These are phyloP conservation scores for Nyctibius grandis DNA, from an alignment of 2,797 vertebrate species.

Conservation along the genomic window DNA sequence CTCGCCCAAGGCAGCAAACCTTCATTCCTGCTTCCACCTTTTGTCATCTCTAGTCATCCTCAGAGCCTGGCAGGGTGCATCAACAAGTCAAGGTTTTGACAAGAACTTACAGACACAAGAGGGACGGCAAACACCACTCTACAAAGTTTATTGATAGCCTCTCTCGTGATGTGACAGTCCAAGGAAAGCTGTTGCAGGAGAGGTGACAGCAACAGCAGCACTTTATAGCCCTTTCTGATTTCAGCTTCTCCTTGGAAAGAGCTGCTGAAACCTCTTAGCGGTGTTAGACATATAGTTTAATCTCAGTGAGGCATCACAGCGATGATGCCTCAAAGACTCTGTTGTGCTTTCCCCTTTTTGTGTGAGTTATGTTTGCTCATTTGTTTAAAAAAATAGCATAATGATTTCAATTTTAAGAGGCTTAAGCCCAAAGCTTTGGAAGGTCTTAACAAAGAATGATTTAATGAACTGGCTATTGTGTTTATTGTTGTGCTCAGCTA, in stretches of 20 bases:
- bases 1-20: neutral
- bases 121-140: constrained; percentile 24
- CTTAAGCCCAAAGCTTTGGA: constrained; percentile 59
- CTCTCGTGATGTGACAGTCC: constrained; percentile 48
- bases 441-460: constrained; percentile 64
- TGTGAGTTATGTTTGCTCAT: constrained; percentile 58
- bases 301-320: constrained; percentile 39
- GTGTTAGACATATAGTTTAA: constrained; percentile 44
- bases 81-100: constrained; percentile 60
- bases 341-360: constrained; percentile 45
- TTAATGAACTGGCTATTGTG: constrained; percentile 64
- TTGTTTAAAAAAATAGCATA: constrained; percentile 58
- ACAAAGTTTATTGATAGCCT: constrained; percentile 56
- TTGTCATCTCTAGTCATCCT: constrained; percentile 48
- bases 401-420: constrained; percentile 62
- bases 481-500: constrained; percentile 64
- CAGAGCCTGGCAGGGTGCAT: constrained; percentile 15
- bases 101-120: constrained; percentile 27
- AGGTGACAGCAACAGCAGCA: constrained; percentile 43
- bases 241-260: constrained; percentile 46
- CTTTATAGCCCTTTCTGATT: constrained; percentile 38
- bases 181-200: constrained; percentile 49
- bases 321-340: constrained; percentile 48
- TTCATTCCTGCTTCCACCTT: constrained; percentile 28
- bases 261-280: neutral